Evolutionary conservation across 2,113 vertebrate genomes (phyloP), one percentile per base, ranked within the genome.

Genomic region (Rhineura floridana): DNA sequence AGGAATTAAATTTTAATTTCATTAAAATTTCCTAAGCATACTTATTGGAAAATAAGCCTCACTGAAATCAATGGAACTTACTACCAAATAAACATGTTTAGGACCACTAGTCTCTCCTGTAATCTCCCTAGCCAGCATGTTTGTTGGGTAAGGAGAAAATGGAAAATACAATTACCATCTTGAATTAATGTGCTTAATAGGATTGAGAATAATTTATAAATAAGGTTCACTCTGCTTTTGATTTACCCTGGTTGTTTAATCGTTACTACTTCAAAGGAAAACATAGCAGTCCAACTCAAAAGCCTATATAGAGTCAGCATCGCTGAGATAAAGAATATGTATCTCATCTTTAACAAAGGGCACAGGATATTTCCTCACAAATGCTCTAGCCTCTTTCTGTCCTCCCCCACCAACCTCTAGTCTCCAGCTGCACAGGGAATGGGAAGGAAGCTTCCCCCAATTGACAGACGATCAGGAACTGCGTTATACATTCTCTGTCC

Each of bases 1-100:
- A 88, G 86, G 42, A 91, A 73, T 70, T 3, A 87, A 17, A 88
- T 73, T 0, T 90, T 83, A 28, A 83, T 48, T 69, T 21, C 30
- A 79, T 36, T 15, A 75, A 75, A 65, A 30, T 59, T 19, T 19
- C 0, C 3, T 77, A 79, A 91, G 82, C 1, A 19, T 0, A 48
- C 70, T 17, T 42, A 85, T 15, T n/a, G n/a, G 23, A 23, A 81
- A 81, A 9, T 25, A 67, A 67, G 33, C 6, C 28, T 83, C 30
- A 28, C 48, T 84, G 65, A 70, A 70, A 52, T 23, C 48, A 50
- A 70, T 50, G 19, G 17, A 33, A 70, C 2, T 50, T 13, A n/a
- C 33, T 48, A 65, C 30, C 21, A 46, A 65, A 44, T 75, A 33
- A 48, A 65, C 36, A 81, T 19, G 3, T 12, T 76, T 62, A 62